Percentiles rank a stretch among this genome's conserved stretches.
These are phyloP conservation scores for Pseudomyrmex pallidus DNA, from an alignment of 1,140 invertebrate genomes.

Conservation along the genomic window DNA sequence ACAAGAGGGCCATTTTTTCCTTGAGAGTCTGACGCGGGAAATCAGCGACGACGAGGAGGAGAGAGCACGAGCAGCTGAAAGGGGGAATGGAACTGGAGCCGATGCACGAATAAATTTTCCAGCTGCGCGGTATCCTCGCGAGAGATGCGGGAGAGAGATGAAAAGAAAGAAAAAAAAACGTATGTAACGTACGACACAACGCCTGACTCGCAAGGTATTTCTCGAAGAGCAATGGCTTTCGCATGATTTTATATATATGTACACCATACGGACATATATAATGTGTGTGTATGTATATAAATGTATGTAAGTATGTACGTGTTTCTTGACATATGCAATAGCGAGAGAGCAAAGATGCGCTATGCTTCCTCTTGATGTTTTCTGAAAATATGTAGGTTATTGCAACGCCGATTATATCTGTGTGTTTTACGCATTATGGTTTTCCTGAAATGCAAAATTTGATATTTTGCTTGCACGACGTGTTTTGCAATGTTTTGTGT, in stretches of 20 bases:
- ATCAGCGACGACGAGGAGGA: conserved; percentile 3
- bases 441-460: no score
- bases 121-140: background rate
- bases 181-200: background rate
- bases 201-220: background rate
- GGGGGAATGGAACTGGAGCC: background rate
- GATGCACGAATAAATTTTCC: conserved; percentile 24
- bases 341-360: background rate
- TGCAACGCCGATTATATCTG: background rate
- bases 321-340: background rate
- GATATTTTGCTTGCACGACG: no score
- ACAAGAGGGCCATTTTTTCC: background rate
- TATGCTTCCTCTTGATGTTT: background rate
- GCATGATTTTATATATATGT: background rate
- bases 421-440: no score
- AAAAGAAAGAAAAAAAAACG: background rate
- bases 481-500: no score
- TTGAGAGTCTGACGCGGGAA: background rate
- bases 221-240: background rate
- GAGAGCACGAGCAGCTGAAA: background rate
- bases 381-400: background rate
- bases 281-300: background rate
- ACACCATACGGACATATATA: background rate
- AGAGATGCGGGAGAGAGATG: background rate
- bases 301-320: background rate